Evolutionary conservation across 2,113 vertebrate genomes (phyloP).

Genomic region (Butorides virescens): DNA sequence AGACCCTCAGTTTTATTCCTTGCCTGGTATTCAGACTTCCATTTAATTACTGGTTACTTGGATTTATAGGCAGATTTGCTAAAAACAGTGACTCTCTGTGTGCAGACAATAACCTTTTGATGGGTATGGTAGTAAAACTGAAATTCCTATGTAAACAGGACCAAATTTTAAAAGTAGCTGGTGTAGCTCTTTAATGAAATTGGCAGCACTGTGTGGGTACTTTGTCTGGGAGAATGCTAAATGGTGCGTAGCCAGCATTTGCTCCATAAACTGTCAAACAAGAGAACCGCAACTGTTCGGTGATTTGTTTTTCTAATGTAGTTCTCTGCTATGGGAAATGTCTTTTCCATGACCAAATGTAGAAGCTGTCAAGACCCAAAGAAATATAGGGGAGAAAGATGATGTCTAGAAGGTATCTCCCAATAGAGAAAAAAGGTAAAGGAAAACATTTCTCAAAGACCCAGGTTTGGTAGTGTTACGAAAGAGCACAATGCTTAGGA

Average conservation of each 20-base stretch:
- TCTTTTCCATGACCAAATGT: constrained; percentile 61
- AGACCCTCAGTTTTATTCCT: constrained; percentile 61
- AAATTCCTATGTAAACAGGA: constrained; percentile 64
- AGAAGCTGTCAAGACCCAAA: constrained; percentile 55
- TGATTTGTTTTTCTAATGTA: constrained; percentile 57
- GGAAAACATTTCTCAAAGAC: not conserved
- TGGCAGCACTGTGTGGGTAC: constrained; percentile 63
- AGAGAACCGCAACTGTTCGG: constrained; percentile 41
- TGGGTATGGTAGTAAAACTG: constrained; percentile 52
- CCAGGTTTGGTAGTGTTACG: not conserved
- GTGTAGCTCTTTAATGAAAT: constrained; percentile 50
- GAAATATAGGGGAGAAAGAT: constrained; percentile 6
- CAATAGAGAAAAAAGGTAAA: not conserved
- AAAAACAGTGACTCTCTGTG: constrained; percentile 59
- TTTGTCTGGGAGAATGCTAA: constrained; percentile 61
- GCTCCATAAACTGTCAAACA: constrained; percentile 66
- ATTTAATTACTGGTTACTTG: constrained; percentile 68
- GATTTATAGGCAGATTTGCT: constrained; percentile 62
- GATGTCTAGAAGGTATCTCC: constrained; percentile 18
- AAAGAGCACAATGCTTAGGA: not conserved
- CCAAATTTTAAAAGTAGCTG: constrained; percentile 61
- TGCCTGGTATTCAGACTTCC: constrained; percentile 60
- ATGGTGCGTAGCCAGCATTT: constrained; percentile 53
- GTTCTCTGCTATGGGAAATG: constrained; percentile 40
- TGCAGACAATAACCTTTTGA: constrained; percentile 70